Evolutionary conservation across 2,797 vertebrate species (phyloP), one percentile per base, ranked within the genome.

Genomic region (Clarias laeviceps): DNA sequence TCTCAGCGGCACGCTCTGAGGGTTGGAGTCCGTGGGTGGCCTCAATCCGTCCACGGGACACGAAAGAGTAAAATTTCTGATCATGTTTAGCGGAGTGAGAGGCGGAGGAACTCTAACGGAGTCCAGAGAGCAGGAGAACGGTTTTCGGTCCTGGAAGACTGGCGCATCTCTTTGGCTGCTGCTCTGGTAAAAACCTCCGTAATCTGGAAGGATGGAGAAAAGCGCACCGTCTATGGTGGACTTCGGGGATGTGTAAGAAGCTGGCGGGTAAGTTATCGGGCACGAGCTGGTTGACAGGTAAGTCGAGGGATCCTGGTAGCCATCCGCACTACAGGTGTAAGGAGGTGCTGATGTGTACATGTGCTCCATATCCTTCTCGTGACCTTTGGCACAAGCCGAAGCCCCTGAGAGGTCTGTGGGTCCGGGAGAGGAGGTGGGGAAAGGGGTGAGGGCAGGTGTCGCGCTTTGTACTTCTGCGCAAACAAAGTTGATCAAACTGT

Each of bases 81-180:
- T 98, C 88, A 97, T 98, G 93, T 96, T 97, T 54, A 99, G 96
- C 0, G 98, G 98, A 3, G 98, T 98, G 89, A 99, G 96, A 18
- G 97, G 96, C 1, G 97, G 97, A 0, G 96, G 96, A 56, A 96
- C 95, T 76, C 97, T 85, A 65, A 97, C 93, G 1, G 96, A 93
- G 86, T 98, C 97, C 91, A 98, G 92, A 0, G 95, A 94, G 90
- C 97, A 98, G 40, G 96, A 91, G 74, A 98, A 96, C 1, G 97
- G 94, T 81, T 98, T 98, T 87, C 96, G 93, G 61, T 98, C 97
- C 54, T 95, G 94, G 83, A 95, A 92, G 1, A 89, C 84, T 72
- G 95, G 96, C 61, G 96, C 88, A 20, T 98, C 97, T 64, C 97
- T 91, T 92, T 97, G 97, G 90, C 96, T 96, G 90, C 93, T 95